A percentile compares a stretch with the other conserved stretches of the same genome.
Conservation (phyloP, 1,140 invertebrate genomes). For the Antheraea mylitta region DNA sequence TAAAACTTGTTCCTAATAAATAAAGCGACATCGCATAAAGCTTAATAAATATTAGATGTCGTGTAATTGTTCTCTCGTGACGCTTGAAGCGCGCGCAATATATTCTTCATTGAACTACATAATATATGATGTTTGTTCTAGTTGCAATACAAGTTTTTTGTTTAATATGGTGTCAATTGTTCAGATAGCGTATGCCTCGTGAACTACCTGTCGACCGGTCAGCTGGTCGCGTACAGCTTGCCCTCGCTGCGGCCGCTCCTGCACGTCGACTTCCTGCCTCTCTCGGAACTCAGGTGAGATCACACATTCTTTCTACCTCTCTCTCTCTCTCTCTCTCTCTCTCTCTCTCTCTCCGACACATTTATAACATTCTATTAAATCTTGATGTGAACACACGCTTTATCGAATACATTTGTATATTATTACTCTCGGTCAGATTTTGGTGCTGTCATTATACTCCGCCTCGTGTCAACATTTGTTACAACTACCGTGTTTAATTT, state of each 20-base stretch:
- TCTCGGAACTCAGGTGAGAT: slow-evolving; percentile 93
- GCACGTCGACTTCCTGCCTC: slow-evolving; percentile 95
- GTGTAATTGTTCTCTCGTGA: too few relatives aligned
- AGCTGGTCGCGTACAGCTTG: slow-evolving; percentile 94
- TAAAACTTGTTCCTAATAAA: too few relatives aligned
- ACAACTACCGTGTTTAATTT: not conserved
- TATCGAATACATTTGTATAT: not conserved
- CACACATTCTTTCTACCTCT: too few relatives aligned
- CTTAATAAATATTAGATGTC: too few relatives aligned
- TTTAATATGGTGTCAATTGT: slow-evolving; percentile 37
- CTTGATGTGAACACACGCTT: slow-evolving; percentile 21
- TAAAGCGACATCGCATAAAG: too few relatives aligned
- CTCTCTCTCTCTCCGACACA: not conserved
- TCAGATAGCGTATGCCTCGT: slow-evolving; percentile 96
- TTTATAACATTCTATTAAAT: slow-evolving; percentile 11
- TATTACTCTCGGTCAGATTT: slow-evolving; percentile 1
- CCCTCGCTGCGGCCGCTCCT: slow-evolving; percentile 94
- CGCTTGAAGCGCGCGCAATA: too few relatives aligned
- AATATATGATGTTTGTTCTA: too few relatives aligned
- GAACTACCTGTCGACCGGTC: slow-evolving; percentile 96
- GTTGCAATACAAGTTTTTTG: too few relatives aligned
- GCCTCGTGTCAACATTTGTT: slow-evolving; percentile 3
- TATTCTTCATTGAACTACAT: too few relatives aligned
- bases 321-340: not conserved
- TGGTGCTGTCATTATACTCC: not conserved